A percentile compares a stretch with the other conserved stretches of the same genome.
Conservation (phyloP, 2,888 invertebrate species). For the Orchestes rusci region DNA sequence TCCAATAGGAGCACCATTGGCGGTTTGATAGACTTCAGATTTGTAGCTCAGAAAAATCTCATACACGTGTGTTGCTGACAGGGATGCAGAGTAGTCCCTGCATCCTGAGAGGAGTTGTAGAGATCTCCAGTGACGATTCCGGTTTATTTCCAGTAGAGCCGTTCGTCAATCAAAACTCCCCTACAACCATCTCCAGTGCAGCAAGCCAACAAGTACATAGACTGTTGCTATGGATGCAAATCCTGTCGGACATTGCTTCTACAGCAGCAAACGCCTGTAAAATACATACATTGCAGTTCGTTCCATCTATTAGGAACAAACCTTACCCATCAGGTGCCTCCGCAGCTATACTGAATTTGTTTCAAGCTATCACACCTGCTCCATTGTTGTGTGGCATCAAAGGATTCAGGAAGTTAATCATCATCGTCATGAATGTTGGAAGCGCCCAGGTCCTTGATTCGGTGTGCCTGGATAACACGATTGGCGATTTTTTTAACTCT, state of each 20-base stretch:
- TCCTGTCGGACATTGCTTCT: slow-evolving; percentile 61
- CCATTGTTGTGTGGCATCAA: slow-evolving; percentile 73
- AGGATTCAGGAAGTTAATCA: slow-evolving; percentile 58
- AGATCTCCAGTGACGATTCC: slow-evolving; percentile 83
- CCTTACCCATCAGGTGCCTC: slow-evolving; percentile 77
- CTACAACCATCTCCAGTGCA: too few relatives aligned
- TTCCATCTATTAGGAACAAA: slow-evolving; percentile 1
- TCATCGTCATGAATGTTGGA: slow-evolving; percentile 6
- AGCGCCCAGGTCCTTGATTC: not conserved
- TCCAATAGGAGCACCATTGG: too few relatives aligned
- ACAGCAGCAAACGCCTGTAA: slow-evolving; percentile 79
- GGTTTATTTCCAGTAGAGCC: slow-evolving; percentile 65
- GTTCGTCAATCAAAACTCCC: too few relatives aligned
- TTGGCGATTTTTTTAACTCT: slow-evolving; percentile 17
- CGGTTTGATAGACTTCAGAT: too few relatives aligned
- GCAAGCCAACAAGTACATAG: too few relatives aligned
- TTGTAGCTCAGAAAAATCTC: too few relatives aligned
- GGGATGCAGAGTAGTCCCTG: slow-evolving; percentile 19
- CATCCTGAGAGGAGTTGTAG: slow-evolving; percentile 45
- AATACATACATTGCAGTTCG: too few relatives aligned
- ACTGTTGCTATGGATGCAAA: slow-evolving; percentile 22
- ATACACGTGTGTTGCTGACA: slow-evolving; percentile 20
- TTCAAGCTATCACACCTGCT: slow-evolving; percentile 70
- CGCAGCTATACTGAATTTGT: slow-evolving; percentile 78
- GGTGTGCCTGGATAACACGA: slow-evolving; percentile 13